Conservation (phyloP, 2,797 vertebrate genomes). For the Lagocephalus sceleratus region DNA sequence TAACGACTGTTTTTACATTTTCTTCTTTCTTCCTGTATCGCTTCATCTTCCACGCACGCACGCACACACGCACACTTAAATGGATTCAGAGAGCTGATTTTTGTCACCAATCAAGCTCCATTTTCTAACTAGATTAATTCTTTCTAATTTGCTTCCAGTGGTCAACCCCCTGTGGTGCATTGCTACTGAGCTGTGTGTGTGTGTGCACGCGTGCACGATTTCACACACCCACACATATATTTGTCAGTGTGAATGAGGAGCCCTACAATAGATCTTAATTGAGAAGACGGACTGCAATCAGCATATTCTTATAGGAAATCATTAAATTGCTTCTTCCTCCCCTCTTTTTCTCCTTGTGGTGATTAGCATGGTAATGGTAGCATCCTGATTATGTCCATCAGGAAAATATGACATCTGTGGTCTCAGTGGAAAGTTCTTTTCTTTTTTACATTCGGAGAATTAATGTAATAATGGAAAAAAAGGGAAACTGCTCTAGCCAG, state of each 20-base stretch:
- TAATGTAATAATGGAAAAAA: conserved; percentile 25
- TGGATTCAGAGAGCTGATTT: conserved; percentile 48
- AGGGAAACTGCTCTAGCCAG: neutral
- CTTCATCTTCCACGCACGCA: neutral
- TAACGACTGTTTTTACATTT: neutral
- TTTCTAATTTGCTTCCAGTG: conserved; percentile 71
- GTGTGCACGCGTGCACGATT: conserved; percentile 6
- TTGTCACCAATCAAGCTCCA: conserved; percentile 74
- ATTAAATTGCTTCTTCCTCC: conserved; percentile 69
- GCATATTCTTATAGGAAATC: conserved; percentile 71
- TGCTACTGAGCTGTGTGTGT: conserved; percentile 50
- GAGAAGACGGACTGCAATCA: conserved; percentile 76
- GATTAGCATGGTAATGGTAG: conserved; percentile 70
- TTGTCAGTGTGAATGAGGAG: conserved; percentile 47
- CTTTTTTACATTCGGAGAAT: conserved; percentile 26
- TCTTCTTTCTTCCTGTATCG: conserved; percentile 8
- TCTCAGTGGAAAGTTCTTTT: conserved; percentile 37
- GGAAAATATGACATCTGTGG: conserved; percentile 63
- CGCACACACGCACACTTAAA: conserved; percentile 10
- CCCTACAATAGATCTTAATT: conserved; percentile 77
- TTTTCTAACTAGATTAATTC: conserved; percentile 78
- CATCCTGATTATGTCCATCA: conserved; percentile 67
- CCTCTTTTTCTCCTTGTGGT: conserved; percentile 55
- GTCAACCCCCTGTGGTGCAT: conserved; percentile 65
- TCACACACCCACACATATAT: conserved; percentile 20